These are phyloP conservation scores for Picathartes gymnocephalus DNA, from an alignment of 2,113 vertebrate genomes.

Conservation along the genomic window DNA sequence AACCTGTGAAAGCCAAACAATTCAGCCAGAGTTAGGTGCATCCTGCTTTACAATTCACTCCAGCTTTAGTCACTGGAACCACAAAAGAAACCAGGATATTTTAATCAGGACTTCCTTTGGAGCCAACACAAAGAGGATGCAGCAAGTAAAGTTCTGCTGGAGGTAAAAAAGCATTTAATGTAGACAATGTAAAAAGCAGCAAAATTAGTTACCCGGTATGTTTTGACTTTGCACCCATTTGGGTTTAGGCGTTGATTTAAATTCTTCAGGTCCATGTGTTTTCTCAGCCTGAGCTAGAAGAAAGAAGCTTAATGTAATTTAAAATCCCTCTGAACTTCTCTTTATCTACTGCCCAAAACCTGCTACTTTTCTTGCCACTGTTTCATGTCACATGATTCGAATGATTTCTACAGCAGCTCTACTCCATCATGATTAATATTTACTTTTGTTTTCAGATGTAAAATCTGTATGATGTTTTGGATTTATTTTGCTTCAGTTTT, in stretches of 20 bases:
- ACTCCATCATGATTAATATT: neutral
- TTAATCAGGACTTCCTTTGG: neutral
- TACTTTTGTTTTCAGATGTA: neutral
- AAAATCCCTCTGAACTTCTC: neutral
- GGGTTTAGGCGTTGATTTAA: constrained; percentile 16
- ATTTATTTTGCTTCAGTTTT: neutral
- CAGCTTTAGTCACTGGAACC: neutral
- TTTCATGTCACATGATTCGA: neutral
- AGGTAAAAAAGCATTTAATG: neutral
- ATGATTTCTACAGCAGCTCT: neutral
- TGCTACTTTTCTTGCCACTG: neutral
- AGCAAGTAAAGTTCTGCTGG: neutral
- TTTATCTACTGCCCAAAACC: neutral
- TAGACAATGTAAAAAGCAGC: neutral
- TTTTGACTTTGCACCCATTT: constrained; percentile 31
- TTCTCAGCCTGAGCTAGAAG: constrained; percentile 36
- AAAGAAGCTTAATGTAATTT: constrained; percentile 14
- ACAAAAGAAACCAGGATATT: neutral
- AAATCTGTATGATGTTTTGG: neutral
- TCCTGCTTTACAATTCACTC: neutral
- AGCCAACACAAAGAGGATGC: neutral
- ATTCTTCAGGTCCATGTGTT: neutral
- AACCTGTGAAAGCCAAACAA: neutral
- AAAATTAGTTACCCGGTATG: constrained; percentile 38
- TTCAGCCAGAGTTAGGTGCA: neutral